Base-by-base conservation (phyloP, 2,113 vertebrate species). In the Aptenodytes patagonicus region DNA sequence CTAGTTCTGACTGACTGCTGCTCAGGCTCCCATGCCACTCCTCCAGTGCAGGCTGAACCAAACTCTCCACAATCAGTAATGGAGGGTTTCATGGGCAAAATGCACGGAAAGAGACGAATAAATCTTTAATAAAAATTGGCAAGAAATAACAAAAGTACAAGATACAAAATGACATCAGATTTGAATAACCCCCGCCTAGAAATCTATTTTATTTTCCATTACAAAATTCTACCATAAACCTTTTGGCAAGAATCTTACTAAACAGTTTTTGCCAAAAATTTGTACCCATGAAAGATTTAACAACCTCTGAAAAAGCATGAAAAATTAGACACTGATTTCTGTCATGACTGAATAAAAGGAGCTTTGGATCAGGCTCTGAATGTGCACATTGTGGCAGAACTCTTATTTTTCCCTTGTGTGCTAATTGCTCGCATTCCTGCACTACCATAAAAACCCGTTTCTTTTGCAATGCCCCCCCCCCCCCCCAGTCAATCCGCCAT, bases 341-440 rank as follows among this genome's bases (percentile, higher is more conserved):
- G 69, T 52, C 89, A 64, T 29, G 65, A 66, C 65, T 84, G 52
- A 91, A 82, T 75, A 89, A 75, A 79, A 69, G 49, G 55, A 92
- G 61, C 89, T 95, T 92, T 95, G 83, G 72, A 84, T 79, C 68
- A 51, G 72, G 77, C 47, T 92, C 31, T 91, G 80, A 94, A 95
- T 82, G 80, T 79, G 79, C 72, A 81, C 86, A 87, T 89, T 94
- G 94, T 89, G 72, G 64, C 83, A 87, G 65, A 38, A 44, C 89
- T 90, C 86, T 69, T 86, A 81, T 93, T 93, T 92, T 87, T 76
- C 83, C 76, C 94, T 83, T 73, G 78, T 95, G 90, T 92, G 90
- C 71, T 94, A 96, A 96, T 88, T 90, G 88, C 64, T 86, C 4
- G 0, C 86, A 69, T 95, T 96, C 90, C 86, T 93, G 46, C 10